Conservation (phyloP, 2,113 vertebrate species). For the Boulengeromyrus knoepffleri region DNA sequence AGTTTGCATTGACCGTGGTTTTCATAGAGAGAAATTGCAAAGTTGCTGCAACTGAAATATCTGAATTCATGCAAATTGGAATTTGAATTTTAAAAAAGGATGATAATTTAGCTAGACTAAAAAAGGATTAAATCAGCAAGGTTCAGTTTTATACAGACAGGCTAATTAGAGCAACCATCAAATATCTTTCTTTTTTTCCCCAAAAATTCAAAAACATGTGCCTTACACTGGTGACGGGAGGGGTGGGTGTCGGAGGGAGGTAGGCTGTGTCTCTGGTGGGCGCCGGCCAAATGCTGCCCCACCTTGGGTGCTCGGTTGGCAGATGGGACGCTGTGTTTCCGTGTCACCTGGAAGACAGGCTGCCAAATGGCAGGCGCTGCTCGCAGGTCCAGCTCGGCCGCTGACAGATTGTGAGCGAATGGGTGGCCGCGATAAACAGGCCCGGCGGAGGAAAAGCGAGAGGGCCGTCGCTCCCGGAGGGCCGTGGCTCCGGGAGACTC, state of each 20-base stretch:
- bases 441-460: constrained; percentile 57
- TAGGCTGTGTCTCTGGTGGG: constrained; percentile 19
- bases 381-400: constrained; percentile 39
- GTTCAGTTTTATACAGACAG: constrained; percentile 24
- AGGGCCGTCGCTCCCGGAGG: constrained; percentile 40
- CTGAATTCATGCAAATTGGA: background rate
- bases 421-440: constrained; percentile 57
- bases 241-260: constrained; percentile 1
- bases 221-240: background rate
- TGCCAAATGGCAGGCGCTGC: constrained; percentile 39
- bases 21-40: background rate
- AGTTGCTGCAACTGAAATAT: background rate
- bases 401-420: constrained; percentile 68
- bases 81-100: constrained; percentile 31
- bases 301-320: constrained; percentile 42
- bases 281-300: constrained; percentile 40
- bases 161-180: constrained; percentile 31
- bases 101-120: constrained; percentile 16
- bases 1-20: background rate
- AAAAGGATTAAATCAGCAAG: constrained; percentile 35
- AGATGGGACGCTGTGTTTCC: constrained; percentile 60
- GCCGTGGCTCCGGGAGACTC: constrained; percentile 36
- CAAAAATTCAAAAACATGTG: constrained; percentile 27
- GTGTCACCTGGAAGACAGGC: constrained; percentile 56
- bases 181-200: constrained; percentile 19